Conservation (phyloP, 2,113 vertebrate genomes). For the Regulus satrapa region DNA sequence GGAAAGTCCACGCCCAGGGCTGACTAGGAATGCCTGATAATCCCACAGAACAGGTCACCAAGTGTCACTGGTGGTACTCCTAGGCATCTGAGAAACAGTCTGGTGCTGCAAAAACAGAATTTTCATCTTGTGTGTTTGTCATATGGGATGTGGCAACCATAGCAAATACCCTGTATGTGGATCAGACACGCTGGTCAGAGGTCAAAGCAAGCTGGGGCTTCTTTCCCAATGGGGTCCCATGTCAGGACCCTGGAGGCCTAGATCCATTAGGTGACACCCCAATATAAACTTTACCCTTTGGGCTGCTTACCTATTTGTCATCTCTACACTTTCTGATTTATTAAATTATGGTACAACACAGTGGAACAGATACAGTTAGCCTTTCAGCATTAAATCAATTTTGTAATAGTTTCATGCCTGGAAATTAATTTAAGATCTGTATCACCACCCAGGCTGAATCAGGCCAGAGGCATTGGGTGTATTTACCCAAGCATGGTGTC, state of each 20-base stretch:
- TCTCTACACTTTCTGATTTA: background rate
- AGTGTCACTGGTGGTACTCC: background rate
- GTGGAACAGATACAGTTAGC: background rate
- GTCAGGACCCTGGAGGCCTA: background rate
- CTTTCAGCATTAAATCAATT: background rate
- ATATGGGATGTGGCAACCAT: background rate
- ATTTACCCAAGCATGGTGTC: fast-evolving
- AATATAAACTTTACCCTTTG: background rate
- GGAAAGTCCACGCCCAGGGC: background rate
- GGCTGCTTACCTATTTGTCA: background rate
- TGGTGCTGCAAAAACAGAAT: background rate
- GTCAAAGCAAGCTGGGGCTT: background rate
- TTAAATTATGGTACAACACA: background rate
- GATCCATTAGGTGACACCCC: background rate
- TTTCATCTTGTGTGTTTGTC: background rate
- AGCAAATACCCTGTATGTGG: background rate
- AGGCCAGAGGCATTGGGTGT: background rate
- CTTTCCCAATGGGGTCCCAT: fast-evolving
- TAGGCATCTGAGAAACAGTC: background rate
- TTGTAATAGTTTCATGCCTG: background rate
- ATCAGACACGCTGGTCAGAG: background rate
- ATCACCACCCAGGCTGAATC: background rate
- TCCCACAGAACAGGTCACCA: background rate
- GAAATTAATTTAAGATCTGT: background rate
- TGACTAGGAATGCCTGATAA: background rate